Evolutionary conservation across 2,797 vertebrate genomes (phyloP), one percentile per base, ranked within the genome.

Genomic region (Melanotaenia nigrans): DNA sequence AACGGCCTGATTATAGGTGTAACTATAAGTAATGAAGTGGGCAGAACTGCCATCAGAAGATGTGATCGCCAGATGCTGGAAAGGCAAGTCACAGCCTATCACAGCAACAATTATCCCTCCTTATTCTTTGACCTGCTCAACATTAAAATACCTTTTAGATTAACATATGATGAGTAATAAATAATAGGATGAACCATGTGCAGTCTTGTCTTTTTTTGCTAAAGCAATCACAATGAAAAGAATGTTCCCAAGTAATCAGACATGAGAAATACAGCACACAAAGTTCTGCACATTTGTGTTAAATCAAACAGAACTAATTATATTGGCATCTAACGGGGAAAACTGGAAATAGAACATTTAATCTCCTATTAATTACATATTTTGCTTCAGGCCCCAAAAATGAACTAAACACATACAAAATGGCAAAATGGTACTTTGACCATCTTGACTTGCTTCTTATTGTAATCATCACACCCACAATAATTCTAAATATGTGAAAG

Each of bases 141-240:
- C 49, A 85, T 76, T 71, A 72, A 84, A 80, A 79, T 78, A 54
- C 35, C 51, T 85, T 16, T 68, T 45, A 54, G 47, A 79, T 84
- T 70, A 82, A 82, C 18, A 33, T 70, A 28, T 30, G 67, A 76
- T 89, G 87, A 89, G 85, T 85, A 86, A 87, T 85, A 64, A 73
- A 70, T 75, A 71, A 86, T 40, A 38, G 62, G 45, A 49, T 7
- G 14, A 62, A 51, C 77, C 81, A 1, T 86, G 90, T 85, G 61
- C 59, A 35, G 89, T 90, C 90, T 89, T 92, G 88, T 85, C 65
- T 57, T 56, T 77, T 54, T 71, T 35, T 42, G 62, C 69, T 75
- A 22, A 8, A 78, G 65, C 32, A 20, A 13, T 53, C 36, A 57
- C 16, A 28, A 30, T n/a, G 35, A 74, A 22, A 20, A 22, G 14